phyloP scores from a whole-genome alignment of 53 echinoderm and acorn worm genomes.

The Actinopyga echinites region DNA sequence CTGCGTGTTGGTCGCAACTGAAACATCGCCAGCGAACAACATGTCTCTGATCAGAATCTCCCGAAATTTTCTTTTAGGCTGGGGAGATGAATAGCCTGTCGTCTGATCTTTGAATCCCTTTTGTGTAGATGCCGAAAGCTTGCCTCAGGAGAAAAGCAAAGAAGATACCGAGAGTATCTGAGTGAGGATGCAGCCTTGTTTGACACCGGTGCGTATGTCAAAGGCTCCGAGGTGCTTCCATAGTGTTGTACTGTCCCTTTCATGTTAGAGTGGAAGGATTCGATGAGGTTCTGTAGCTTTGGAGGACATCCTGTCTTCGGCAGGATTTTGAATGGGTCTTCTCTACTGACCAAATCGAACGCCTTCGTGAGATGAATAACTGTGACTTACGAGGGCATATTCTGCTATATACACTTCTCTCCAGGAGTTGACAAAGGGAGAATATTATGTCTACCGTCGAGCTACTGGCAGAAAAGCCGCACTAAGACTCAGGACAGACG shows the following conservation, averaged over 20 bases:
- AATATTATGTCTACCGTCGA: too few relatives aligned
- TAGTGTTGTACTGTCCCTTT: neutral
- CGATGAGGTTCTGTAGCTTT: neutral
- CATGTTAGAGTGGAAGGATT: slow-evolving; percentile 1
- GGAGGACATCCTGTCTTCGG: neutral
- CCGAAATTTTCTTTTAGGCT: too few relatives aligned
- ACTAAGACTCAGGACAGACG: too few relatives aligned
- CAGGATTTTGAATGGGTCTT: neutral
- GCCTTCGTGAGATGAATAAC: neutral
- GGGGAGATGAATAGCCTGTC: too few relatives aligned
- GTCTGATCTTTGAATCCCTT: slow-evolving; percentile 10
- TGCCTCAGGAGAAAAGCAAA: slow-evolving; percentile 45
- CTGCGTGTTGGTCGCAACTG: slow-evolving; percentile 4
- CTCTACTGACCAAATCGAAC: neutral
- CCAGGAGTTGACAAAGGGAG: too few relatives aligned
- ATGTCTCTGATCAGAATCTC: too few relatives aligned
- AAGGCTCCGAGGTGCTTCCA: slow-evolving; percentile 4
- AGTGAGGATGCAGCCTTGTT: slow-evolving; percentile 56
- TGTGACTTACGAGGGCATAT: neutral
- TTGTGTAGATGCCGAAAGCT: slow-evolving; percentile 25
- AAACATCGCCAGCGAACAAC: slow-evolving; percentile 54
- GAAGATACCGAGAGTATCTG: slow-evolving; percentile 24
- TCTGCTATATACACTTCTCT: too few relatives aligned
- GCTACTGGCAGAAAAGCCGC: too few relatives aligned
- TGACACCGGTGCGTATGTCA: slow-evolving; percentile 31